Percentiles rank a stretch among this genome's conserved stretches.
These are phyloP conservation scores for Epistrophe eligans DNA, from an alignment of 2,888 invertebrate genomes.

Conservation along the genomic window DNA sequence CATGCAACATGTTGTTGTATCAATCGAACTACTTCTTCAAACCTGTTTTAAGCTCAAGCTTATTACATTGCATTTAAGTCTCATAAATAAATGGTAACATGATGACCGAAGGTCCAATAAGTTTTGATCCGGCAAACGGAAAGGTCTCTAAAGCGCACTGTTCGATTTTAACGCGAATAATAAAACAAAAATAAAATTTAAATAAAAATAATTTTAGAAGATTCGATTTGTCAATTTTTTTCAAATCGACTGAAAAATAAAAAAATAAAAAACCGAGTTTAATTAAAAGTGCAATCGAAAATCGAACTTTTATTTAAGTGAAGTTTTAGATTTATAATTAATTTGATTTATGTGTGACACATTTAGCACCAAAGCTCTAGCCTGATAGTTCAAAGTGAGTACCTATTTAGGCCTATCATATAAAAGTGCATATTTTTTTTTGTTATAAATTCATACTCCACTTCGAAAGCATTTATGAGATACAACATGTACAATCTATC, in stretches of 20 bases:
- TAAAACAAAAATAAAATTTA: background rate
- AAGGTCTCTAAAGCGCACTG: conserved; percentile 39
- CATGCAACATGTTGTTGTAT: conserved; percentile 45
- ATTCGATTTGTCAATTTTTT: background rate
- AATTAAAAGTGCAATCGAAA: conserved; percentile 30
- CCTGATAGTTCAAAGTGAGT: conserved; percentile 47
- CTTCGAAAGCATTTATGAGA: background rate
- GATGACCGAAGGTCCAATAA: conserved; percentile 46
- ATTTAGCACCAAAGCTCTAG: conserved; percentile 24
- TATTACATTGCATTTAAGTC: conserved; percentile 45
- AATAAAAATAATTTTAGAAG: too few relatives aligned
- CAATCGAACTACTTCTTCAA: conserved; percentile 49
- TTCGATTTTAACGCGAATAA: conserved; percentile 32
- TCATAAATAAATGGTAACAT: conserved; percentile 69
- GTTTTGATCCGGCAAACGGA: conserved; percentile 61
- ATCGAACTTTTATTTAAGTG: conserved; percentile 14
- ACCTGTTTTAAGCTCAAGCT: conserved; percentile 23
- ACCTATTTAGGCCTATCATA: conserved; percentile 10
- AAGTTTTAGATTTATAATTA: background rate
- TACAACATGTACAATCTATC: background rate
- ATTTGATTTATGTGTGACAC: conserved; percentile 26
- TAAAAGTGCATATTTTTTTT: conserved; percentile 27
- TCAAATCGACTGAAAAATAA: background rate
- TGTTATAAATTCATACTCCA: background rate
- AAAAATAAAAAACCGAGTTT: background rate